Evolutionary conservation across 2,888 invertebrate species (phyloP).

Genomic region (Sarcophaga subvicina): DNA sequence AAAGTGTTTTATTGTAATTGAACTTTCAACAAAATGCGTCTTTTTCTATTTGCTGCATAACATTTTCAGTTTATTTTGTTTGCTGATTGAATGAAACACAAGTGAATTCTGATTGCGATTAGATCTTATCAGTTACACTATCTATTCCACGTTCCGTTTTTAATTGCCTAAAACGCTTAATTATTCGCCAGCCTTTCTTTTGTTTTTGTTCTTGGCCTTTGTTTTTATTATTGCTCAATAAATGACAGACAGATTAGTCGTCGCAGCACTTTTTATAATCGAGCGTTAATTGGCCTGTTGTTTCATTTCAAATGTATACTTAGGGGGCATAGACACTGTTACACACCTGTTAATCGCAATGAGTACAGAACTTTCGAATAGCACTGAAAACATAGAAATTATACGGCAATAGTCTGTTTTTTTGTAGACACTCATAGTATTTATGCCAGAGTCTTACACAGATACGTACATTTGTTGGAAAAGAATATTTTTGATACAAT

Average conservation of each 20-base stretch:
- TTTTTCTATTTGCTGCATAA: conserved; percentile 21
- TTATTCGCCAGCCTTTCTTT: not conserved
- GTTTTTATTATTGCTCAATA: not conserved
- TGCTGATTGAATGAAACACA: not conserved
- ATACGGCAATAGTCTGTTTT: too few species aligned
- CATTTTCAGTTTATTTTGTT: not conserved
- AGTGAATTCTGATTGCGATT: not conserved
- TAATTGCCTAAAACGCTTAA: conserved; percentile 1
- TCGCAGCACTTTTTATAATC: not conserved
- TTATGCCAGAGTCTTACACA: not conserved
- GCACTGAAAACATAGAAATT: too few species aligned
- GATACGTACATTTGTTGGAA: too few species aligned
- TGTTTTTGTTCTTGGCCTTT: not conserved
- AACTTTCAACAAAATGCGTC: conserved; percentile 43
- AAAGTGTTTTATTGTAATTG: not conserved
- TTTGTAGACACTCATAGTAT: too few species aligned
- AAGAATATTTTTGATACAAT: too few species aligned
- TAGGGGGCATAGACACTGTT: not conserved
- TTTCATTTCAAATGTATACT: not conserved
- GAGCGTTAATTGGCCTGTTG: conserved; percentile 9
- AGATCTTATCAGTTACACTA: conserved; percentile 4
- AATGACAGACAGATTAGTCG: not conserved
- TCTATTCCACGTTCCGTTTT: not conserved
- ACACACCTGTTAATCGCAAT: not conserved
- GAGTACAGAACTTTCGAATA: not conserved